Evolutionary conservation across 2,888 invertebrate species (phyloP), one percentile per base, ranked within the genome.

Genomic region (Ormia ochracea): DNA sequence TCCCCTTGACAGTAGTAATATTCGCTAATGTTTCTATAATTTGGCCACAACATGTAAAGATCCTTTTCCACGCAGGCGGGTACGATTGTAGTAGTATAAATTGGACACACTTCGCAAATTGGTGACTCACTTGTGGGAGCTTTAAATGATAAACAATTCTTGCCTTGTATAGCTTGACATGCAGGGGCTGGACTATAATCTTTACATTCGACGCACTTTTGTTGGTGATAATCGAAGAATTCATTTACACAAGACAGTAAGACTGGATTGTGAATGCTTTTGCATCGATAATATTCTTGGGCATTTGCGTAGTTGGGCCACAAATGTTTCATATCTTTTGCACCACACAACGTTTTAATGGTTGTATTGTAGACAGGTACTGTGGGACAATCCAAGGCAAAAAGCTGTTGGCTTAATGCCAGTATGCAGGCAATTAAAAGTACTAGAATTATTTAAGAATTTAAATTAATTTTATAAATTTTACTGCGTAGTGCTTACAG

Each of bases 211-310:
- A 23, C 59, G 76, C 89, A 89, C 0, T 9, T 0, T 82, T 89
- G 89, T 10, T 77, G 4, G 1, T 83, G 83, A 38, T 83, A 87
- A 68, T 66, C 79, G 78, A 89, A 89, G 26, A 82, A 76, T 1
- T 75, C 58, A 4, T 72, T 70, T 0, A 58, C 5, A 58, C 89
- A 89, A 0, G 5, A 4, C 10, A 43, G 45, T 56, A 79, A 3
- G 0, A 48, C 1, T 0, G 83, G 50, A 0, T 9, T 21, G 0
- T 21, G 59, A 1, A 23, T 56, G 12, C 72, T 78, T 1, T 7
- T 0, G 50, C 88, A 88, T 3, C n/a, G 0, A 31, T 82, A 86
- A 61, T 78, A 87, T 3, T 61, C 17, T 0, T 59, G 14, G 3
- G 50, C 26, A 72, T 85, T 58, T 7, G 74, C 26, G 45, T 85